Percentiles rank a stretch among this genome's conserved stretches.
These are phyloP conservation scores for Myripristis murdjan DNA, from an alignment of 2,797 vertebrate species.

Conservation along the genomic window DNA sequence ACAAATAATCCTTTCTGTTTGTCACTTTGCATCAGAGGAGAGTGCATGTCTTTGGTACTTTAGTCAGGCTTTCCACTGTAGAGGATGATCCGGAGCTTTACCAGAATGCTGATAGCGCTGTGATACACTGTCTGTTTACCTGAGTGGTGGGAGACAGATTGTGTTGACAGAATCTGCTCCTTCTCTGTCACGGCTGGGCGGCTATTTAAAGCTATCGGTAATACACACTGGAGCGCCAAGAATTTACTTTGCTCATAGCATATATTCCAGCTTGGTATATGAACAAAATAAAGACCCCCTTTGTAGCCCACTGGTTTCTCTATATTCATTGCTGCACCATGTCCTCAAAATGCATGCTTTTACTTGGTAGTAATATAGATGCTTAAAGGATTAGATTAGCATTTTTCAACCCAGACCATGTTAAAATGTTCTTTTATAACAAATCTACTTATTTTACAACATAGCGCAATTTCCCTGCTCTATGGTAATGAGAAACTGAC, in stretches of 20 bases:
- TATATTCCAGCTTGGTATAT: slow-evolving; percentile 9
- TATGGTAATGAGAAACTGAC: too few relatives aligned
- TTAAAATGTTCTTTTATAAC: too few relatives aligned
- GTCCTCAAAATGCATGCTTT: slow-evolving; percentile 12
- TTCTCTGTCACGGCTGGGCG: neutral
- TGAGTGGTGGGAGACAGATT: slow-evolving; percentile 10
- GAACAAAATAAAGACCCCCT: neutral
- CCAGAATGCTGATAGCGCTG: slow-evolving; percentile 33
- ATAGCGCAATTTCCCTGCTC: too few relatives aligned
- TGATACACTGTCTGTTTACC: slow-evolving; percentile 18
- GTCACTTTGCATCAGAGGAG: slow-evolving; percentile 22
- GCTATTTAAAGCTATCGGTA: neutral
- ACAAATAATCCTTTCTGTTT: neutral
- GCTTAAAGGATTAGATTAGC: neutral
- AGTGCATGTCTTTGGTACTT: slow-evolving; percentile 3
- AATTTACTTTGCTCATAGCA: neutral
- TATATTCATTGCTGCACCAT: neutral
- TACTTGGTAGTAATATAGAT: slow-evolving; percentile 39
- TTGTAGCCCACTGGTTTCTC: neutral
- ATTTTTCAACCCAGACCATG: too few relatives aligned
- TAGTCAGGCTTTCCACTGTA: slow-evolving; percentile 20
- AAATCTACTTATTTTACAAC: too few relatives aligned
- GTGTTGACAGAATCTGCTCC: slow-evolving; percentile 3
- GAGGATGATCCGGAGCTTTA: slow-evolving; percentile 15
- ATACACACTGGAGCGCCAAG: neutral